Conservation (phyloP, 2,113 vertebrate species). For the Corythoichthys intestinalis region DNA sequence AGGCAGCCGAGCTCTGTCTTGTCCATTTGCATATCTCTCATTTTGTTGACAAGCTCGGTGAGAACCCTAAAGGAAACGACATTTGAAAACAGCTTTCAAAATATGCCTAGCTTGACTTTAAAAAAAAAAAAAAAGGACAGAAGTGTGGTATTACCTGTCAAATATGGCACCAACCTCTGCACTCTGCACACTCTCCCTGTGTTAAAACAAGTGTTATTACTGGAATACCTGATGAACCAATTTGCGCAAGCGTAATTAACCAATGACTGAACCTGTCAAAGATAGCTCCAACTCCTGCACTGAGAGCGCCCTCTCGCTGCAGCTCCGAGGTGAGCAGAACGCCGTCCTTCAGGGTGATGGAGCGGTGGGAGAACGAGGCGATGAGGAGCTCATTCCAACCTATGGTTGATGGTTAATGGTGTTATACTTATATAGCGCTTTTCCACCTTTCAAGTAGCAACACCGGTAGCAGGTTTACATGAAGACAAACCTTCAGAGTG, state of each 20-base stretch:
- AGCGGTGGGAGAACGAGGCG: slow-evolving; percentile 89
- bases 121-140: background rate
- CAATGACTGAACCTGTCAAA: slow-evolving; percentile 78
- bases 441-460: slow-evolving; percentile 31
- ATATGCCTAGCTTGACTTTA: background rate
- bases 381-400: slow-evolving; percentile 93
- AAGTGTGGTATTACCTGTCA: slow-evolving; percentile 79
- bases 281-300: slow-evolving; percentile 83
- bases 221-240: background rate
- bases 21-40: slow-evolving; percentile 83
- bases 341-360: slow-evolving; percentile 85
- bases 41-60: slow-evolving; percentile 78
- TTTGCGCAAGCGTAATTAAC: too few relatives aligned
- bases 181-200: slow-evolving; percentile 87
- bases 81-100: background rate
- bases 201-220: background rate
- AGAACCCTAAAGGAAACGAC: slow-evolving; percentile 60
- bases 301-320: slow-evolving; percentile 82
- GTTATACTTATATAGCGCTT: too few relatives aligned
- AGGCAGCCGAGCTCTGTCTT: slow-evolving; percentile 83
- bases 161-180: slow-evolving; percentile 97
- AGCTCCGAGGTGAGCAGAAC: slow-evolving; percentile 86
- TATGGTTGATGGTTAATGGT: too few relatives aligned
- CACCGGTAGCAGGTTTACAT: background rate
- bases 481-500: background rate